A percentile compares a stretch with the other conserved stretches of the same genome.
phyloP scores from a whole-genome alignment of 2,888 invertebrate species.

The Neoascia interrupta region DNA sequence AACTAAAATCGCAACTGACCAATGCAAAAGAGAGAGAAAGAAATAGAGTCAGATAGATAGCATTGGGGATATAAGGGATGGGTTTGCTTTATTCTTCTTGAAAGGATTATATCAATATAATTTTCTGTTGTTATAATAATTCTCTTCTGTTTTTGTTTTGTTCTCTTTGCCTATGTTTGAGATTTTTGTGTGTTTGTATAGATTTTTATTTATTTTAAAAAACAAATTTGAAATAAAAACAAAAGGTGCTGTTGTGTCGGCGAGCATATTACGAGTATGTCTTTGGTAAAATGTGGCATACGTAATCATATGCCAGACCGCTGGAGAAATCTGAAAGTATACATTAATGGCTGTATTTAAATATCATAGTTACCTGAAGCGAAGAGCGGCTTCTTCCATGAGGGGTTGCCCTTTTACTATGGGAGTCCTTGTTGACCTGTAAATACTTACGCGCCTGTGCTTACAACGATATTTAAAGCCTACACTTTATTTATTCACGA shows the following conservation, averaged over 20 bases:
- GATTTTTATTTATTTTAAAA: slow-evolving; percentile 58
- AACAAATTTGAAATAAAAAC: slow-evolving; percentile 67
- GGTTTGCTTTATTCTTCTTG: slow-evolving; percentile 22
- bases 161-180: slow-evolving; percentile 26
- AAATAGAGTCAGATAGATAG: slow-evolving; percentile 27
- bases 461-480: slow-evolving; percentile 59
- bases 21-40: slow-evolving; percentile 53
- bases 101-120: slow-evolving; percentile 24
- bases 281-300: slow-evolving; percentile 3
- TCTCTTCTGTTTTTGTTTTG: slow-evolving; percentile 2
- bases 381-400: background rate
- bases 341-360: slow-evolving; percentile 53
- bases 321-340: slow-evolving; percentile 52
- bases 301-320: slow-evolving; percentile 1
- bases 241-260: slow-evolving; percentile 54
- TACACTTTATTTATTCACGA: slow-evolving; percentile 47
- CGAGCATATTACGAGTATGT: slow-evolving; percentile 27
- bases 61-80: slow-evolving; percentile 37
- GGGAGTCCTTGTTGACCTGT: slow-evolving; percentile 18
- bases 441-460: slow-evolving; percentile 65
- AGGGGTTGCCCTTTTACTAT: background rate
- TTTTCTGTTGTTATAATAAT: slow-evolving; percentile 9
- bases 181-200: slow-evolving; percentile 25
- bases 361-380: slow-evolving; percentile 52
- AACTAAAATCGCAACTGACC: slow-evolving; percentile 55